A percentile compares a stretch with the other conserved stretches of the same genome.
phyloP scores from a whole-genome alignment of 2,113 vertebrate species.

The Capreolus pygargus region DNA sequence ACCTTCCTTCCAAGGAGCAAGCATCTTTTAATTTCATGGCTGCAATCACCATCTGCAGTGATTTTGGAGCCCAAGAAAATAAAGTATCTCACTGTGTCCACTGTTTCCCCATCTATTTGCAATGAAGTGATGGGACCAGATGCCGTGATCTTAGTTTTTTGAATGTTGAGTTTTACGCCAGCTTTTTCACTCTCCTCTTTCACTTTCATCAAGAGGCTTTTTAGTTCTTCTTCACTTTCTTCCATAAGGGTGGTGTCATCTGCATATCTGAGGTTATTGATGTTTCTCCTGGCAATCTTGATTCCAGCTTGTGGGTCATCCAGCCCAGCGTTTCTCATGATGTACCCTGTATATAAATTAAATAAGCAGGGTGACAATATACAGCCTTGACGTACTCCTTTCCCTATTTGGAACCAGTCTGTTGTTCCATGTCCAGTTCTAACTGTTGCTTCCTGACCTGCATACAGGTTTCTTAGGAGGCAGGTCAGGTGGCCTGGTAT shows the following conservation, averaged over 20 bases:
- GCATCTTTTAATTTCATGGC: background rate
- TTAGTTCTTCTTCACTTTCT: background rate
- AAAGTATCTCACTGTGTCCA: background rate
- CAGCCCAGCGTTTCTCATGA: background rate
- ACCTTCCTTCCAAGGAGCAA: background rate
- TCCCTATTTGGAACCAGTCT: background rate
- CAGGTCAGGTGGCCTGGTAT: background rate
- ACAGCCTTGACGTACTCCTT: background rate
- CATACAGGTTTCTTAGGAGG: background rate
- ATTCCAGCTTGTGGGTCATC: background rate
- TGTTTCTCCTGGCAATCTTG: background rate
- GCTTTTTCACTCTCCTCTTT: background rate
- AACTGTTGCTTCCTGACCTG: background rate
- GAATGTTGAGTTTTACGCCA: background rate
- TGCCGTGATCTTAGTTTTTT: background rate
- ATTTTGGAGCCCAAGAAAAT: background rate
- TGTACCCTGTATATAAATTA: background rate
- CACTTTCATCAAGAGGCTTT: background rate
- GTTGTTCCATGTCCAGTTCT: background rate
- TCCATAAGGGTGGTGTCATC: background rate
- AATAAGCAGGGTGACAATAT: background rate
- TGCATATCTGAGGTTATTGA: background rate
- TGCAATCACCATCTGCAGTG: background rate
- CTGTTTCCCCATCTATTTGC: background rate
- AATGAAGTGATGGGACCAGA: background rate